Evolutionary conservation across 2,888 invertebrate species (phyloP), one percentile per base, ranked within the genome.

Genomic region (Charanyca ferruginea): DNA sequence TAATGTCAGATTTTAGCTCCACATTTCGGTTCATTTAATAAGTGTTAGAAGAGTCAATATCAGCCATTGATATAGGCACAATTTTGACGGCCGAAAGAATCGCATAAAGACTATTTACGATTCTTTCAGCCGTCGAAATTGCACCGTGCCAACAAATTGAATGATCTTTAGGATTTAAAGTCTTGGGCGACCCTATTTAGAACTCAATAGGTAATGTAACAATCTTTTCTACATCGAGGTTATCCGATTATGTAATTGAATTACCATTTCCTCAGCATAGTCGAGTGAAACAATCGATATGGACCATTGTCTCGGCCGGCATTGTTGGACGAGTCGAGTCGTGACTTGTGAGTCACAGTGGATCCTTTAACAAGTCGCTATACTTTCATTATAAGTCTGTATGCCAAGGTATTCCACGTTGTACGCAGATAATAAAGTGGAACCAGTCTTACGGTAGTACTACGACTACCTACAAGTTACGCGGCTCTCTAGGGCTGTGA

Each of bases 381-480:
- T 42, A 73, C 76, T 74, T 77, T 81, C 68, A 66, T 70, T 64
- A 58, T 68, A 63, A 49, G 66, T 66, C 74, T 73, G 61, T 79
- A 71, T 80, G 83, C 79, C 82, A 82, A 82, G 80, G 83, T 80
- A 68, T 69, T 79, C 73, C 73, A 80, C 83, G 70, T 76, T 78
- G 55, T 70, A 68, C 63, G 41, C 63, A 75, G 71, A 74, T 73
- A 79, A 66, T 79, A 77, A 68, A 72, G 47, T 55, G 7, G 67
- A 79, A 82, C 81, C 79, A 60, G 83, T 82, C 66, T 58, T 57
- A 57, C 55, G 52, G 62, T 80, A 77, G 80, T 80, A 82, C 80
- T 82, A 81, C 76, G 66, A 8, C 69, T 76, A 79, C 76, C 67
- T 76, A 81, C 76, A 59, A 57, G 53, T 71, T 73, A 74, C 75